Conservation (phyloP, 2,797 vertebrate genomes). For the Myripristis murdjan region DNA sequence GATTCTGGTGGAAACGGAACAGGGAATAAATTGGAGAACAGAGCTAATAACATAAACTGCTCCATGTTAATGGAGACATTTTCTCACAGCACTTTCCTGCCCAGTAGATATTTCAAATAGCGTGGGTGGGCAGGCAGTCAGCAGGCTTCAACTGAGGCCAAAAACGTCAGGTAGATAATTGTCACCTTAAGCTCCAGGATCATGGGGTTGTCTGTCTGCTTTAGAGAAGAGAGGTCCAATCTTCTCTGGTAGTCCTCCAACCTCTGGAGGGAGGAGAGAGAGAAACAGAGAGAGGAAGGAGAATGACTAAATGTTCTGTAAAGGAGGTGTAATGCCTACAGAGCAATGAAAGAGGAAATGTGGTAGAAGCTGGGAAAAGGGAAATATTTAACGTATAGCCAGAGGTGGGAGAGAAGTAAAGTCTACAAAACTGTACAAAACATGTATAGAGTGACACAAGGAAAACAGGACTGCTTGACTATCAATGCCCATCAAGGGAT, state of each 20-base stretch:
- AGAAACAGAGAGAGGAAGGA: constrained; percentile 31
- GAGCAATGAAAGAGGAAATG: constrained; percentile 35
- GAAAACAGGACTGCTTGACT: too few species aligned
- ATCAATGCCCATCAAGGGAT: too few species aligned
- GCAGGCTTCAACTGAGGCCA: constrained; percentile 8
- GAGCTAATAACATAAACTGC: neutral
- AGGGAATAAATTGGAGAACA: constrained; percentile 14
- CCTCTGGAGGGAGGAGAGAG: constrained; percentile 81
- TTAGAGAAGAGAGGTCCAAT: constrained; percentile 94
- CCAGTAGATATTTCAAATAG: constrained; percentile 10
- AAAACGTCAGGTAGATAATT: constrained; percentile 13
- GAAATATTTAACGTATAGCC: constrained; percentile 20
- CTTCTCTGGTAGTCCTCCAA: constrained; percentile 97
- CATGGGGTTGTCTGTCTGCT: constrained; percentile 95
- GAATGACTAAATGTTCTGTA: constrained; percentile 17
- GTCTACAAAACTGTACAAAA: constrained; percentile 1
- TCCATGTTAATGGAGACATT: constrained; percentile 1
- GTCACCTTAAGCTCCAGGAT: constrained; percentile 95
- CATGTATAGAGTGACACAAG: too few species aligned
- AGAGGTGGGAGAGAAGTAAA: constrained; percentile 17
- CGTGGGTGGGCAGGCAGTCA: constrained; percentile 6
- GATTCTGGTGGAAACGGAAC: constrained; percentile 85
- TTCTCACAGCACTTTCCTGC: constrained; percentile 1
- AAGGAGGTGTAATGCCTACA: constrained; percentile 23
- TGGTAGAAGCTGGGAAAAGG: neutral